phyloP scores from a whole-genome alignment of 2,797 vertebrate genomes.

The Sebastes iracundus region DNA sequence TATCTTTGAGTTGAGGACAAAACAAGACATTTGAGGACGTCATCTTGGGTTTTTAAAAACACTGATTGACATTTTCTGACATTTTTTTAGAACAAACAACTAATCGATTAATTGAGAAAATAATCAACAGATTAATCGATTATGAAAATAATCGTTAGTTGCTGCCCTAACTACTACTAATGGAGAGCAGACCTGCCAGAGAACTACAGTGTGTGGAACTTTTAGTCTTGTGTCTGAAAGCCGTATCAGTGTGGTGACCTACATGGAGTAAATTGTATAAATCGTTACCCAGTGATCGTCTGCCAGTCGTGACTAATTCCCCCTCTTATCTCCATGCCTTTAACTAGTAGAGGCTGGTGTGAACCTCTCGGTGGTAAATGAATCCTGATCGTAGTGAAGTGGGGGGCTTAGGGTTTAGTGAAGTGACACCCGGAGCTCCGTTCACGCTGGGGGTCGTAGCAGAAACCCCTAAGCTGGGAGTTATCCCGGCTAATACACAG shows the following conservation, averaged over 20 bases:
- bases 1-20: too few relatives aligned
- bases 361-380: constrained; percentile 43
- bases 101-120: too few relatives aligned
- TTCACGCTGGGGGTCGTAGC: constrained; percentile 30
- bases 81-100: too few relatives aligned
- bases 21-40: too few relatives aligned
- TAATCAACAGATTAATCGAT: too few relatives aligned
- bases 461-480: constrained; percentile 43
- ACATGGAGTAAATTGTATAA: constrained; percentile 35
- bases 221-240: neutral
- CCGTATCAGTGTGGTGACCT: constrained; percentile 38
- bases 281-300: constrained; percentile 16
- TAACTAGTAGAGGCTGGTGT: constrained; percentile 33
- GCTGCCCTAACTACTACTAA: neutral
- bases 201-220: neutral
- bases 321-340: constrained; percentile 45
- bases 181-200: neutral
- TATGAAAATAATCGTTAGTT: too few relatives aligned
- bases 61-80: too few relatives aligned
- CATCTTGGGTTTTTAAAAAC: rapidly evolving
- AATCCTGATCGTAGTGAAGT: constrained; percentile 33
- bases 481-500: constrained; percentile 47
- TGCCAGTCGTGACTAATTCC: constrained; percentile 51
- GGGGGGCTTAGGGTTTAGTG: constrained; percentile 31
- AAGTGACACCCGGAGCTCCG: constrained; percentile 41